Conservation (phyloP, 2,797 vertebrate species). For the Betta splendens region DNA sequence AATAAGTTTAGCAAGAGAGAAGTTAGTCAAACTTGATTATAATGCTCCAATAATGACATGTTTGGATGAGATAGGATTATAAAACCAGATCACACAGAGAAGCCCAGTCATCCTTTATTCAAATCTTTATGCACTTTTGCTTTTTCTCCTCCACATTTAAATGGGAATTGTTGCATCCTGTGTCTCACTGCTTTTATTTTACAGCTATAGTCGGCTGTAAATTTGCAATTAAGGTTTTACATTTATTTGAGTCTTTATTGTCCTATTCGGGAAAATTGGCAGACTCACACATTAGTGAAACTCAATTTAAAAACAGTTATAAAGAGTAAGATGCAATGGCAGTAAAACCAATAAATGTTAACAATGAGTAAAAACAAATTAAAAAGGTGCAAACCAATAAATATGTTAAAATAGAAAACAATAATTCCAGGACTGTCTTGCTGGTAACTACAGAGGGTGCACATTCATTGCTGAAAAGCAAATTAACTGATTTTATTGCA, state of each 20-base stretch:
- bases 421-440: constrained; percentile 4
- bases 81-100: not conserved
- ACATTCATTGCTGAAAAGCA: constrained; percentile 1
- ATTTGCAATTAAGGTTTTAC: constrained; percentile 25
- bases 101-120: not conserved
- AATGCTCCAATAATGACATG: not conserved
- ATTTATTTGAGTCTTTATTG: not conserved
- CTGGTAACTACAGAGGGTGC: not conserved
- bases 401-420: constrained; percentile 5
- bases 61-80: not conserved
- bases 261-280: constrained; percentile 20
- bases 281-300: not conserved
- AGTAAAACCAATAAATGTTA: constrained; percentile 12
- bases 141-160: not conserved
- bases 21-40: constrained; percentile 35
- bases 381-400: constrained; percentile 23
- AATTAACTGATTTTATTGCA: constrained; percentile 19
- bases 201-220: not conserved
- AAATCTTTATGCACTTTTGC: not conserved
- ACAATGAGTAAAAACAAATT: constrained; percentile 24
- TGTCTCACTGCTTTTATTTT: constrained; percentile 16
- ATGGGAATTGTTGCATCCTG: not conserved
- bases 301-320: not conserved
- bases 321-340: constrained; percentile 14
- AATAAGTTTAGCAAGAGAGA: constrained; percentile 17